phyloP scores from a whole-genome alignment of 2,113 vertebrate genomes.

The Sialia sialis region DNA sequence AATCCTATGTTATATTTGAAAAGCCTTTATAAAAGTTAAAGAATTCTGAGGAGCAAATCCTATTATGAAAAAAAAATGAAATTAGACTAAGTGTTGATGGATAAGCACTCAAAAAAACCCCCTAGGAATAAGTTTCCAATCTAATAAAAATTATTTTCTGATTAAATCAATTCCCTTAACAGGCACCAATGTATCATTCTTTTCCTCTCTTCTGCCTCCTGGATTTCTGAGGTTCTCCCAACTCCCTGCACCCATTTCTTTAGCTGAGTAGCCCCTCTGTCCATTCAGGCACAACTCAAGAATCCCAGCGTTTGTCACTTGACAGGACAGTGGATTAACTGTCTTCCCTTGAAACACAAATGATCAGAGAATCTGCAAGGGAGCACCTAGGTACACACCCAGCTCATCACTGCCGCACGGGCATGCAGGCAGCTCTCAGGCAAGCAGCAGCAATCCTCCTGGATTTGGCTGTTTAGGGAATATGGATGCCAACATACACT shows the following conservation, averaged over 20 bases:
- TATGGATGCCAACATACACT: neutral
- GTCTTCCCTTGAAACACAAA: neutral
- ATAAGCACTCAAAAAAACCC: neutral
- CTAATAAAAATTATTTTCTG: neutral
- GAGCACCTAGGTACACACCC: neutral
- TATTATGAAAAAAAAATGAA: neutral
- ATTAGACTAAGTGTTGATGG: neutral
- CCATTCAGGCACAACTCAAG: neutral
- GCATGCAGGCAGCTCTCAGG: neutral
- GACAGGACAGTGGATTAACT: neutral
- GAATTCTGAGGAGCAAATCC: neutral
- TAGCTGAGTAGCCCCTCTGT: neutral
- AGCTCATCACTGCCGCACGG: neutral
- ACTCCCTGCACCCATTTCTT: neutral
- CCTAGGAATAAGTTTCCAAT: neutral
- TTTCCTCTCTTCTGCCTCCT: neutral
- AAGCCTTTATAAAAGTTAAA: neutral
- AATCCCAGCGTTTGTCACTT: neutral
- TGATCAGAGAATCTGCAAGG: neutral
- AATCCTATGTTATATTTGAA: neutral
- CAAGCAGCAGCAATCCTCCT: neutral
- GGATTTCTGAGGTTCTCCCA: neutral
- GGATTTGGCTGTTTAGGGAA: rapidly evolving
- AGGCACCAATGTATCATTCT: neutral
- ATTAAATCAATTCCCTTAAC: neutral